Base-by-base conservation (phyloP, 2,888 invertebrate species). In the Luperina testacea region DNA sequence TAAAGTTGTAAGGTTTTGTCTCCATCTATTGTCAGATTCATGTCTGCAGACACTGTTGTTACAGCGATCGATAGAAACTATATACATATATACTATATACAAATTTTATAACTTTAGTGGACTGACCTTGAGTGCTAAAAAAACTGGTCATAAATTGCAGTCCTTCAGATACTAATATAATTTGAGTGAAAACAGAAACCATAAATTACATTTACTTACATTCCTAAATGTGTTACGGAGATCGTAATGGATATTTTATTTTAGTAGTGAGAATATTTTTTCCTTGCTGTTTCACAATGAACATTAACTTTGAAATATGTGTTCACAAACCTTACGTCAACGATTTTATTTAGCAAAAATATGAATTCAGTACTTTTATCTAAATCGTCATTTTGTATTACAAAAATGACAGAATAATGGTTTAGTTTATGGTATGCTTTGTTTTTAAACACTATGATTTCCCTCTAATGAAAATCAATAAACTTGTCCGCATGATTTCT, bases 161-260 rank as follows among this genome's bases (percentile, higher is more conserved):
- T 59, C n/a, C 61, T 69, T 38, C 32, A 68, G 57, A 69, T 57
- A 42, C 57, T 69, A 61, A 61, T 72, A 72, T 64, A 61, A 81
- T 85, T 69, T 75, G 61, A 85, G 42, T 72, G 72, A 83, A 85
- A 85, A 67, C 53, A 82, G 64, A 72, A 81, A 64, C 42, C 57
- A 59, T 86, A 83, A 73, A 86, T 77, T 53, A 76, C 65, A 63
- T 72, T 72, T 82, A 77, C 78, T 86, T 79, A 70, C 75, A 73
- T 65, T 68, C n/a, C 20, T 79, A 86, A 84, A 84, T 79, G 79
- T 79, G 75, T 75, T 83, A 86, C 77, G 86, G 70, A 82, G 83
- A 83, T 86, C 48, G 9, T 73, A 86, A 86, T 86, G 83, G 83
- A 73, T 86, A 79, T 75, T 86, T 79, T 75, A 83, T 86, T 83